Conservation (phyloP, 2,888 invertebrate species). For the Cynaeus angustus region DNA sequence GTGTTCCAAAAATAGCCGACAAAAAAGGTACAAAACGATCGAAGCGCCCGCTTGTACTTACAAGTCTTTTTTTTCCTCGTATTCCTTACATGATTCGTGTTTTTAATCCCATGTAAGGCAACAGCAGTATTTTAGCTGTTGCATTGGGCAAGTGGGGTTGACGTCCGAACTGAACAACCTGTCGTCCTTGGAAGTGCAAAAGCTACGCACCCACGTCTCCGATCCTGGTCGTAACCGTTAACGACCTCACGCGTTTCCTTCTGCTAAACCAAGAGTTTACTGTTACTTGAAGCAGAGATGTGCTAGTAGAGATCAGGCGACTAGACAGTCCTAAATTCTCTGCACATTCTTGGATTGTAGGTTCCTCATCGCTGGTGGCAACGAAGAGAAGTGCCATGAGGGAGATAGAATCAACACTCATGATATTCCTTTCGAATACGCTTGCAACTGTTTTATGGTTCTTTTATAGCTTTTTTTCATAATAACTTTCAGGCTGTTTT, state of each 20-base stretch:
- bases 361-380: no score
- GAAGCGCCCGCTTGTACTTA: slow-evolving; percentile 19
- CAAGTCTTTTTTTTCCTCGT: slow-evolving; percentile 22
- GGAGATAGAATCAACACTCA: no score
- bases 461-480: no score
- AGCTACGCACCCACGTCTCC: slow-evolving; percentile 55
- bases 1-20: slow-evolving; percentile 54
- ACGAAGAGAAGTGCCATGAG: no score
- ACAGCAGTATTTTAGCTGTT: slow-evolving; percentile 52
- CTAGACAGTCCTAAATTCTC: slow-evolving; percentile 8
- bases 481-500: no score
- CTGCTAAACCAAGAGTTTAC: slow-evolving; percentile 32
- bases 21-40: slow-evolving; percentile 23
- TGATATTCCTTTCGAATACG: no score
- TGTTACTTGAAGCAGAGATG: slow-evolving; percentile 27
- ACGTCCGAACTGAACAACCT: slow-evolving; percentile 57
- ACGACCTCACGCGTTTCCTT: slow-evolving; percentile 41
- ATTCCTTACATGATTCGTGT: slow-evolving; percentile 32
- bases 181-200: slow-evolving; percentile 61
- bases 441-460: no score
- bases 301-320: slow-evolving; percentile 13
- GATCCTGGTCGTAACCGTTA: slow-evolving; percentile 38
- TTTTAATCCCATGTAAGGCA: slow-evolving; percentile 48
- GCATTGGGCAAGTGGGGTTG: slow-evolving; percentile 58
- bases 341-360: background rate